Evolutionary conservation across 2,888 invertebrate genomes (phyloP), one percentile per base, ranked within the genome.

Genomic region (Heliconius ethilla): DNA sequence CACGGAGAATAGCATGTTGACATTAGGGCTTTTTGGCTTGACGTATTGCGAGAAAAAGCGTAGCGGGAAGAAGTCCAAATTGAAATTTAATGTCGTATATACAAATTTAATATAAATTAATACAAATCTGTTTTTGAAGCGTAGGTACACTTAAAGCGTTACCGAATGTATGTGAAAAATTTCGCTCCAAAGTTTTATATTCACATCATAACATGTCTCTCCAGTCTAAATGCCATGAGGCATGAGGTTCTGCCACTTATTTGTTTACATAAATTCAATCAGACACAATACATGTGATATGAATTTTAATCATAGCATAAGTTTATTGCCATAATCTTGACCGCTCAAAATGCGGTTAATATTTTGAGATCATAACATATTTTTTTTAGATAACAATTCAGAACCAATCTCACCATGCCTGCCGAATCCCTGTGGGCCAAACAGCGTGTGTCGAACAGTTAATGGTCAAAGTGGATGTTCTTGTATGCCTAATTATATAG

Each of bases 381-480:
- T 37, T 72, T 62, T 78, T 77, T 25, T 86, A 93, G 93, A 92
- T 81, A 90, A 89, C 78, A 86, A 87, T 70, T 85, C 87, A 67
- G 92, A 95, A 81, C 84, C 85, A 69, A 81, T 87, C 55, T 95
- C 96, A 82, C 97, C 97, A 0, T 97, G 97, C 85, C 88, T 94
- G 76, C 97, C 97, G 59, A 96, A 96, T 74, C 97, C 97, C 2
- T 97, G 97, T 87, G 97, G 97, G 75, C 95, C 97, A 51, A 97
- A 97, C 85, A 96, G 97, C 77, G 92, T 96, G 83, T 97, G 97
- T 87, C 95, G 96, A 40, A 96, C 96, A 85, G 92, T 95, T 40
- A 97, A 97, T 85, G 95, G 95, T 22, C 96, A 96, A 84, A 97
- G 97, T 10, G 96, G 96, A 13, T 98, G 98, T 87, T 96, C 97